phyloP scores from a whole-genome alignment of 2,113 vertebrate species.

The Pelodiscus sinensis region DNA sequence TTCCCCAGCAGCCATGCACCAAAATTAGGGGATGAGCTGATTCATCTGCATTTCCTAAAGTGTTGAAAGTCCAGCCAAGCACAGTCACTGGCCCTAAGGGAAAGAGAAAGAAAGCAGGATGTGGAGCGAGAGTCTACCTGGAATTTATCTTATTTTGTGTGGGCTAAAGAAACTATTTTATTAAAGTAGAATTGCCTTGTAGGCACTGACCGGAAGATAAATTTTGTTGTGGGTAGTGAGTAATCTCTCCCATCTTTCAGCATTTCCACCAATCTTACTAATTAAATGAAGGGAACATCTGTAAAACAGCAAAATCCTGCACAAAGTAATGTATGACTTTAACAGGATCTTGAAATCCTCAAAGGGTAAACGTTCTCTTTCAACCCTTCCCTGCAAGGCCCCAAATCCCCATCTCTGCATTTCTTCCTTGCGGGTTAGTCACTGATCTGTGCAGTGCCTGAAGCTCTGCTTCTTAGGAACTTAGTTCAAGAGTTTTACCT shows the following conservation, averaged over 20 bases:
- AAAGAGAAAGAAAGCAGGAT: neutral
- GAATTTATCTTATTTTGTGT: neutral
- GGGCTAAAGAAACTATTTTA: neutral
- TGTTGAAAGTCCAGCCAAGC: neutral
- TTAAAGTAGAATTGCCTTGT: neutral
- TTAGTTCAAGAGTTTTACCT: neutral
- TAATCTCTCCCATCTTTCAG: neutral
- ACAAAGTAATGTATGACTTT: conserved; percentile 19
- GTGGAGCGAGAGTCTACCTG: neutral
- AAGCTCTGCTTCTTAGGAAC: neutral
- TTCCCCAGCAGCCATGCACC: neutral
- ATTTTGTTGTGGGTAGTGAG: neutral
- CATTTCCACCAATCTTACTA: neutral
- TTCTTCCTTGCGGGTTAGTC: neutral
- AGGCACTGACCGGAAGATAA: neutral
- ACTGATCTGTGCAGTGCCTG: neutral
- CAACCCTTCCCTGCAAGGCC: neutral
- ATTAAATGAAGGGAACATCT: conserved; percentile 6
- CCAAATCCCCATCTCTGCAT: neutral
- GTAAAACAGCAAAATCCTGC: conserved; percentile 13
- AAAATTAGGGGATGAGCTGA: conserved; percentile 26
- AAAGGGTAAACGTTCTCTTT: neutral
- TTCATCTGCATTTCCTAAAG: conserved; percentile 27
- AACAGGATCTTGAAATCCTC: neutral
- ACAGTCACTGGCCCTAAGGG: neutral